Evolutionary conservation across 2,888 invertebrate genomes (phyloP).

Genomic region (Gnatocerus cornutus): DNA sequence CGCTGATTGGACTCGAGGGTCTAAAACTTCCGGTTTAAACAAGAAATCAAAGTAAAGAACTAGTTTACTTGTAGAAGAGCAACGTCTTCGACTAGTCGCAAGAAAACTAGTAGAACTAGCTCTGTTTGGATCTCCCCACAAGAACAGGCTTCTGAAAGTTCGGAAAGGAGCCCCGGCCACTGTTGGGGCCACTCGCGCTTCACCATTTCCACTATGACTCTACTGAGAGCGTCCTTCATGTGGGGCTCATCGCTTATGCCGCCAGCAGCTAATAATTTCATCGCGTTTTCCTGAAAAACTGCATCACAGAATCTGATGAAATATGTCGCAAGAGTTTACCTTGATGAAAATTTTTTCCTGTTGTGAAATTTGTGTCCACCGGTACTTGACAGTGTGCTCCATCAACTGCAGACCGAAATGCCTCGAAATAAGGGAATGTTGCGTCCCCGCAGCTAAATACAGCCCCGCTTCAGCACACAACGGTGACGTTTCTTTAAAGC

Average conservation of each 20-base stretch:
- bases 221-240: conserved; percentile 88
- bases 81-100: conserved; percentile 94
- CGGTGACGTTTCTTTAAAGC: conserved; percentile 90
- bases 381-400: conserved; percentile 94
- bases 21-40: conserved; percentile 65
- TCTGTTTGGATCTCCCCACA: conserved; percentile 92
- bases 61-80: conserved; percentile 85
- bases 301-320: conserved; percentile 4
- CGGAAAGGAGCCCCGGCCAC: conserved; percentile 90
- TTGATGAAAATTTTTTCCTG: conserved; percentile 93
- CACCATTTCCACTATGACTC: conserved; percentile 97
- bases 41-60: too few relatives aligned
- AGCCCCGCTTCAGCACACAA: conserved; percentile 91
- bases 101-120: conserved; percentile 89
- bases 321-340: conserved; percentile 67
- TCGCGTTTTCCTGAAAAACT: conserved; percentile 84
- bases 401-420: conserved; percentile 95
- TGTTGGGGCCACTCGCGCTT: conserved; percentile 99
- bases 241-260: conserved; percentile 84
- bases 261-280: conserved; percentile 85
- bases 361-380: conserved; percentile 92
- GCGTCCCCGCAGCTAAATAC: conserved; percentile 82
- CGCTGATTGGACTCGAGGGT: conserved; percentile 91
- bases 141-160: conserved; percentile 87
- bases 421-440: conserved; percentile 85